These are phyloP conservation scores for Ashinkailepas kermadecensis DNA, from an alignment of 2,888 invertebrate species.

Conservation along the genomic window DNA sequence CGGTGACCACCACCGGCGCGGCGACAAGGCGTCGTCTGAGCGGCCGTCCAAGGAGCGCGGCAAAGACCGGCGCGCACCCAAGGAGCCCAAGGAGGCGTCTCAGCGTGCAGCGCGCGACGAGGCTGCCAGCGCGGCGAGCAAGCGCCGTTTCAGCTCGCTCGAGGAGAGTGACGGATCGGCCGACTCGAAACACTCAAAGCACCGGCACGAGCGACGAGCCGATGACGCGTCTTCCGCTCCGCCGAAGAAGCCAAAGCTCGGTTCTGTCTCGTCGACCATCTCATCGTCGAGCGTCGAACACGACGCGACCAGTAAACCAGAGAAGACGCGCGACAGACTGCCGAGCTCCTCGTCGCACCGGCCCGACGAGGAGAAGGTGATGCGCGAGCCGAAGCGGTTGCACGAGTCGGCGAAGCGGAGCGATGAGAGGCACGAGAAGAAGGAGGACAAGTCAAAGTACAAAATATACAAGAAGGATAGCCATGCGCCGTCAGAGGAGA, in stretches of 20 bases:
- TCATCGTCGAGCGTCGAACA: conserved; percentile 27
- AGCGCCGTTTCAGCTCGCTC: conserved; percentile 25
- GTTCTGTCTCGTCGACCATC: conserved; percentile 24
- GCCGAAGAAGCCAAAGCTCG: conserved; percentile 10
- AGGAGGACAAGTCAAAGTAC: conserved; percentile 43
- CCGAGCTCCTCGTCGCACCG: conserved; percentile 21
- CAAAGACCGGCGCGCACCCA: not conserved
- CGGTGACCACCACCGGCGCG: conserved; percentile 5
- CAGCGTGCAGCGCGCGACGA: not conserved
- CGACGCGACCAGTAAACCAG: conserved; percentile 26
- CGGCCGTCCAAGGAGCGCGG: conserved; percentile 1
- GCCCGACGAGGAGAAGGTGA: conserved; percentile 3
- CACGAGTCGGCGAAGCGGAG: conserved; percentile 22
- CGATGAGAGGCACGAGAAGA: conserved; percentile 34
- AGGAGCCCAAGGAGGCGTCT: not conserved
- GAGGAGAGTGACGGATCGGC: conserved; percentile 23
- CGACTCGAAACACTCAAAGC: not conserved
- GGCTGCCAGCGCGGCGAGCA: not conserved
- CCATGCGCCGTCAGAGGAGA: conserved; percentile 30
- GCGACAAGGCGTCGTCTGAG: not conserved
- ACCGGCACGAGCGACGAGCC: conserved; percentile 19
- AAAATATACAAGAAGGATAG: conserved; percentile 36
- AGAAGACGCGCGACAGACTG: conserved; percentile 24
- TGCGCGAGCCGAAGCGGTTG: conserved; percentile 25
- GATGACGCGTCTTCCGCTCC: not conserved